Evolutionary conservation across 2,113 vertebrate genomes (phyloP).

Genomic region (Coptodon rendalli): DNA sequence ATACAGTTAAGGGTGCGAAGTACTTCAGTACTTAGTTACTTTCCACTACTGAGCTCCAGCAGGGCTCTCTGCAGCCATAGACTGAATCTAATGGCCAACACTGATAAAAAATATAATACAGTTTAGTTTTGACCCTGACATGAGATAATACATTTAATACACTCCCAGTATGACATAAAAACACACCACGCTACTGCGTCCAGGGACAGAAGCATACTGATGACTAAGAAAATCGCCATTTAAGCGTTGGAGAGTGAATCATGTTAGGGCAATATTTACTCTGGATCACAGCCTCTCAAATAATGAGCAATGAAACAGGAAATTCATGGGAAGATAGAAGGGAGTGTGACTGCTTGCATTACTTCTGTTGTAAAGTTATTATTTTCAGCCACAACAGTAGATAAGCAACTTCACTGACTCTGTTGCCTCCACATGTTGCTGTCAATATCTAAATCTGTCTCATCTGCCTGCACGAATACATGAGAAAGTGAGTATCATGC

Average conservation of each 20-base stretch:
- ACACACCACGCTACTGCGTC: neutral
- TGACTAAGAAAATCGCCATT: neutral
- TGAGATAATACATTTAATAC: neutral
- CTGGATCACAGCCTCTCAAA: neutral
- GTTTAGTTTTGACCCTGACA: neutral
- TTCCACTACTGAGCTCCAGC: neutral
- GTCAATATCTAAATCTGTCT: neutral
- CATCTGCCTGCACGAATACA: neutral
- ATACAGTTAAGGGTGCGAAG: neutral
- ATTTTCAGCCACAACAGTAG: neutral
- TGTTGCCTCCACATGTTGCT: neutral
- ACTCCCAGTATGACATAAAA: neutral
- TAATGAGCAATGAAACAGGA: conserved; percentile 33
- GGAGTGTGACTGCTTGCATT: neutral
- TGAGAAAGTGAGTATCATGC: neutral
- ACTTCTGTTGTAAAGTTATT: neutral
- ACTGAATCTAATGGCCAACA: neutral
- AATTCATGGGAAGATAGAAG: neutral
- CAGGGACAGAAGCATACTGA: neutral
- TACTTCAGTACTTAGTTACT: neutral
- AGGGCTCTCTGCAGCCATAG: neutral
- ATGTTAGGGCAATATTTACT: conserved; percentile 17
- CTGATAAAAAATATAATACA: neutral
- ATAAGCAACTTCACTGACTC: neutral
- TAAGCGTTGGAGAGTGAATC: conserved; percentile 16